Percentiles rank a stretch among this genome's conserved stretches.
phyloP scores from a whole-genome alignment of 2,797 vertebrate species.

The Steatocranus sp. region DNA sequence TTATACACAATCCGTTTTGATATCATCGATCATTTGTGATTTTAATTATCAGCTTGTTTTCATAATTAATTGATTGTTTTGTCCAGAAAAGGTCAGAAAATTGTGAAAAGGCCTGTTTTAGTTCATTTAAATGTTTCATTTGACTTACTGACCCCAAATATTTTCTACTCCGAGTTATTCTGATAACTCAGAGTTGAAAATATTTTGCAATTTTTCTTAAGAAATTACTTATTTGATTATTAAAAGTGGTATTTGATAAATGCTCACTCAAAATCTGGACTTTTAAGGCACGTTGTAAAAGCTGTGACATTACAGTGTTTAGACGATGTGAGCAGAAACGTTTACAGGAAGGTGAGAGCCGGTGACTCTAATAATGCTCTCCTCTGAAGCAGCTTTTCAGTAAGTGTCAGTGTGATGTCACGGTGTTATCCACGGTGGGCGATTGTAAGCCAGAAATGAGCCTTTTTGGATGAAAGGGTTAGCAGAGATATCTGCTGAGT shows the following conservation, averaged over 20 bases:
- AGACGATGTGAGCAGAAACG: neutral
- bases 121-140: neutral
- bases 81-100: neutral
- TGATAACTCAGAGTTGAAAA: neutral
- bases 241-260: neutral
- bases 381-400: neutral
- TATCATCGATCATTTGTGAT: neutral
- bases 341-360: neutral
- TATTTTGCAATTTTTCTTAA: neutral
- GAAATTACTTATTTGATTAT: neutral
- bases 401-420: neutral
- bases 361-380: neutral
- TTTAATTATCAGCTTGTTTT: neutral
- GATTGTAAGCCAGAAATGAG: neutral
- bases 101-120: neutral
- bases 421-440: neutral
- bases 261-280: neutral
- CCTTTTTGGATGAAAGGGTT: neutral
- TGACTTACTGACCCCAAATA: neutral
- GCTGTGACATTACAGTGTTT: neutral
- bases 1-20: neutral
- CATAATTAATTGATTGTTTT: neutral
- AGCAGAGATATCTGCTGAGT: neutral
- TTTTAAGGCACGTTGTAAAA: neutral
- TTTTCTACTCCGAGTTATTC: neutral